These are phyloP conservation scores for Heteractis magnifica DNA, from an alignment of 92 coral and sea anemone species.

Conservation along the genomic window DNA sequence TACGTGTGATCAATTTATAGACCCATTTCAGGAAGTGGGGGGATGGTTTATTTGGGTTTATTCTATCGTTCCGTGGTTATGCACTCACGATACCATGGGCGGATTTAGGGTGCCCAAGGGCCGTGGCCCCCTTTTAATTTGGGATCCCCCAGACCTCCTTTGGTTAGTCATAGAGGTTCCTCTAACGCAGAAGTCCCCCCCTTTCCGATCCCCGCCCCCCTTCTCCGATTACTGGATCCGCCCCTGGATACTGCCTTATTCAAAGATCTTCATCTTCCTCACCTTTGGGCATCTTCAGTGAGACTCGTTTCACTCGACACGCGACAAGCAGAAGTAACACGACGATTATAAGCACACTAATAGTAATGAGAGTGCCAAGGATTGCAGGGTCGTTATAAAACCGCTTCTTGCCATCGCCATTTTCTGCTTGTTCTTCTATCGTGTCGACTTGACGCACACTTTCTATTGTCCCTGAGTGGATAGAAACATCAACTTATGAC, in stretches of 20 bases:
- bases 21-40: too few species aligned
- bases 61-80: too few species aligned
- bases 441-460: constrained; percentile 52
- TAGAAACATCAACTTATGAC: neutral
- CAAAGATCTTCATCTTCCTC: neutral
- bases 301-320: constrained; percentile 69
- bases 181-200: too few species aligned
- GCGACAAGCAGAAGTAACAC: constrained; percentile 82
- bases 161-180: neutral
- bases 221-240: neutral
- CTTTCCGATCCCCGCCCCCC: too few species aligned
- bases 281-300: constrained; percentile 79
- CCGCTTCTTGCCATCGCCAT: constrained; percentile 21
- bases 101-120: too few species aligned
- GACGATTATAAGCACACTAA: constrained; percentile 72
- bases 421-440: constrained; percentile 30
- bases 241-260: neutral
- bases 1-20: too few species aligned
- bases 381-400: constrained; percentile 77
- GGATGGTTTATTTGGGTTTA: too few species aligned
- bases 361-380: constrained; percentile 85
- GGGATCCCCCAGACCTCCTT: neutral
- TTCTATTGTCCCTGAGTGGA: constrained; percentile 35
- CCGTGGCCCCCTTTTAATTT: too few species aligned
- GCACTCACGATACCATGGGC: too few species aligned